Evolutionary conservation across 2,113 vertebrate genomes (phyloP).

Genomic region (Romanogobio albipinnatus): DNA sequence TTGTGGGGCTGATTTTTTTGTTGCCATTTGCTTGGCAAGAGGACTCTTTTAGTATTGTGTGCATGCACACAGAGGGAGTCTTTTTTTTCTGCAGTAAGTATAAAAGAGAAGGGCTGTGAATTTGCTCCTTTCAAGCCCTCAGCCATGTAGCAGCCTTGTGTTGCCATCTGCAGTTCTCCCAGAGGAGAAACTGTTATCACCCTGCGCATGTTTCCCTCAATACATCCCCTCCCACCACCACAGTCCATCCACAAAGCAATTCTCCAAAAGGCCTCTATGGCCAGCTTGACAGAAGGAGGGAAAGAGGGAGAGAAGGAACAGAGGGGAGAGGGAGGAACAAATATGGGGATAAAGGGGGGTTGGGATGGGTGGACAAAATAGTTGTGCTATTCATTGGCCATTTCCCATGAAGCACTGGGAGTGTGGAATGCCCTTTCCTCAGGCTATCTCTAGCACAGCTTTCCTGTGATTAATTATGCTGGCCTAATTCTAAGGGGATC

Average conservation of each 20-base stretch:
- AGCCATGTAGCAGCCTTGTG: constrained; percentile 60
- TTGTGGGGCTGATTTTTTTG: background rate
- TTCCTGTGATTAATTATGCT: constrained; percentile 62
- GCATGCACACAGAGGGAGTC: constrained; percentile 46
- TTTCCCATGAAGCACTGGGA: constrained; percentile 78
- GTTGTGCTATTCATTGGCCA: constrained; percentile 72
- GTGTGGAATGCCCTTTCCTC: constrained; percentile 77
- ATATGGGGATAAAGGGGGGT: constrained; percentile 58
- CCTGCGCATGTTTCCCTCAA: constrained; percentile 68
- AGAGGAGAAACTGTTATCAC: constrained; percentile 78
- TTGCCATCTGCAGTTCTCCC: constrained; percentile 78
- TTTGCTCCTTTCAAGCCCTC: constrained; percentile 61
- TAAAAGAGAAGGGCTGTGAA: constrained; percentile 43
- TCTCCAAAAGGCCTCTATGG: constrained; percentile 70
- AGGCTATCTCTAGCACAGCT: constrained; percentile 73
- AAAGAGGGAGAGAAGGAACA: constrained; percentile 57
- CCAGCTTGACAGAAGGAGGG: constrained; percentile 57
- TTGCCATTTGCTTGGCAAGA: background rate
- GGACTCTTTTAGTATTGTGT: background rate
- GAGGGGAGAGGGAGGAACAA: constrained; percentile 49
- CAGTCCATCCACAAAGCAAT: constrained; percentile 64
- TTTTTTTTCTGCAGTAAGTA: constrained; percentile 53
- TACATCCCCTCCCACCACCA: constrained; percentile 66
- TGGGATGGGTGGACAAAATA: constrained; percentile 64
- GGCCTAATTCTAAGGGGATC: constrained; percentile 50